These are phyloP conservation scores for Ascidia mentula DNA, from an alignment of 23 tunicate genomes.

Conservation along the genomic window DNA sequence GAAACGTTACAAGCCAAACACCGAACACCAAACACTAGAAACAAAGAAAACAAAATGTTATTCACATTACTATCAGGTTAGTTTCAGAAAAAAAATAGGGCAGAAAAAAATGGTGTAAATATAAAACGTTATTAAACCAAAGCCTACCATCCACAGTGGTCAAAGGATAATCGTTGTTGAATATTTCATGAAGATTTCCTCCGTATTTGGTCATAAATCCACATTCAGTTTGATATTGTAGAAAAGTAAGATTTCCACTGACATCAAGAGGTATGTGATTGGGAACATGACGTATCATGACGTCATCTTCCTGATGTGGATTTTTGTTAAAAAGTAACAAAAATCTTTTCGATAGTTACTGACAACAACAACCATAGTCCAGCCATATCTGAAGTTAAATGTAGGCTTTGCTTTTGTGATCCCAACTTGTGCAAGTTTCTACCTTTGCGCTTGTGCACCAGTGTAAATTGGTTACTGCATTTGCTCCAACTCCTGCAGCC, in stretches of 20 bases:
- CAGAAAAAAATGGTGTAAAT: no score
- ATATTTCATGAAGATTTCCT: neutral
- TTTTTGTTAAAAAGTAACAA: neutral
- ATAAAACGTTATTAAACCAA: no score
- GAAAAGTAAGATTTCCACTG: neutral
- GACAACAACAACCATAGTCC: neutral
- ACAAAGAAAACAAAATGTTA: neutral
- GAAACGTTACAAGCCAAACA: no score
- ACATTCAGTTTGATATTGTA: neutral
- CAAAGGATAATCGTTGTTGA: neutral
- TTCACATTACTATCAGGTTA: neutral
- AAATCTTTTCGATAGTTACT: no score
- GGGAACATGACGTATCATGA: conserved; percentile 8
- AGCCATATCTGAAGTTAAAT: neutral
- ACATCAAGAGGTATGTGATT: conserved; percentile 3
- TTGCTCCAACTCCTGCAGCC: no score
- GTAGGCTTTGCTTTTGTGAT: neutral
- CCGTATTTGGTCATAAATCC: neutral
- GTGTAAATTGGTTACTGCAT: no score
- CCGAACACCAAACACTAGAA: no score
- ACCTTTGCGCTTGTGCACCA: no score
- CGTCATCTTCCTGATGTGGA: neutral
- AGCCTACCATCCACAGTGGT: neutral
- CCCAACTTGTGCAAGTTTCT: neutral
- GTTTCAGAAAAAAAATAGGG: no score